These are phyloP conservation scores for Mobula hypostoma DNA, from an alignment of 2,113 vertebrate species.

Conservation along the genomic window DNA sequence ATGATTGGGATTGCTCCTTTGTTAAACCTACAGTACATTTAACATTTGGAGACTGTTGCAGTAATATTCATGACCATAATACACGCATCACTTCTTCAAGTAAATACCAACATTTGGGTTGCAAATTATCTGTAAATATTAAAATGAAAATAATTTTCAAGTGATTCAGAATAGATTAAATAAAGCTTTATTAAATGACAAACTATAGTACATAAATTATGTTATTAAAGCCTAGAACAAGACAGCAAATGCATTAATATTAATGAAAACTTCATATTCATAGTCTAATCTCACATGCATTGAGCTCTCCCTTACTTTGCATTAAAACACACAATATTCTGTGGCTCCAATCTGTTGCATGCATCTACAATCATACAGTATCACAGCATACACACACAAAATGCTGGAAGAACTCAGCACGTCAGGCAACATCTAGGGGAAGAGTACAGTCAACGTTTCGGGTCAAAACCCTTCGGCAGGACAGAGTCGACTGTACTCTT, in stretches of 20 bases:
- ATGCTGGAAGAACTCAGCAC: too few species aligned
- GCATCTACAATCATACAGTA: neutral
- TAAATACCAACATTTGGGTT: neutral
- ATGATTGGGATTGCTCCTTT: neutral
- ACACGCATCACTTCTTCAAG: neutral
- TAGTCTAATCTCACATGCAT: neutral
- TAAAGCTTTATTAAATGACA: neutral
- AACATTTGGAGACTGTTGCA: neutral
- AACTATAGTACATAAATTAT: neutral
- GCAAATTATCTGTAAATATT: neutral
- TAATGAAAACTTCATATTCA: neutral
- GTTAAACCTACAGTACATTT: neutral
- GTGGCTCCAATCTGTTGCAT: neutral
- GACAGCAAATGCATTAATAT: neutral
- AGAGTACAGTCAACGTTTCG: too few species aligned
- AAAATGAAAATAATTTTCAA: neutral
- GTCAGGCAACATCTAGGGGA: too few species aligned
- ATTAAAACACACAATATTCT: neutral
- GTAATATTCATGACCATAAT: neutral
- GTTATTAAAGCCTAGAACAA: neutral
- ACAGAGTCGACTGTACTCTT: too few species aligned
- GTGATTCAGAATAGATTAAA: neutral
- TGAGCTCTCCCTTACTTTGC: neutral
- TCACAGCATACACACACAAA: neutral
- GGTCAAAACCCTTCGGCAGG: too few species aligned